A percentile compares a stretch with the other conserved stretches of the same genome.
These are phyloP conservation scores for Ploceus nigricollis DNA, from an alignment of 2,113 vertebrate genomes.

Conservation along the genomic window DNA sequence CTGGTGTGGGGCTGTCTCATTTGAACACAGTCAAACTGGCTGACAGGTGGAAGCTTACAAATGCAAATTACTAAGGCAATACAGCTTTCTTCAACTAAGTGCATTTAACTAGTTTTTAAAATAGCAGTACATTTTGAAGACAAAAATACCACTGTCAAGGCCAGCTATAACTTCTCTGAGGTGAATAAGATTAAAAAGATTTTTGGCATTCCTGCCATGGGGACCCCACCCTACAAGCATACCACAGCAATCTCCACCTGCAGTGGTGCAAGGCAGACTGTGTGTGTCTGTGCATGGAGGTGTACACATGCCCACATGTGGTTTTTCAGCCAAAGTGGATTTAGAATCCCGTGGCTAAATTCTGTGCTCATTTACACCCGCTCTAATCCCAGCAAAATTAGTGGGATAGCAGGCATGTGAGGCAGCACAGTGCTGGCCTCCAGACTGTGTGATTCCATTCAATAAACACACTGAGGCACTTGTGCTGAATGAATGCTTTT, in stretches of 20 bases:
- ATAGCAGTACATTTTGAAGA: constrained; percentile 18
- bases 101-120: constrained; percentile 40
- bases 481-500: constrained; percentile 63
- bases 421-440: background rate
- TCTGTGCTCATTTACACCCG: background rate
- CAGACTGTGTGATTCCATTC: constrained; percentile 33
- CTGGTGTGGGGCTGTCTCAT: background rate
- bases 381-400: constrained; percentile 37
- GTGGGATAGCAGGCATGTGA: background rate
- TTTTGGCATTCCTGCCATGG: constrained; percentile 16
- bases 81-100: constrained; percentile 50
- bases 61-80: constrained; percentile 3
- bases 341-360: background rate
- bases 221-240: background rate
- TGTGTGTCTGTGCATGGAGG: background rate
- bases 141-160: constrained; percentile 46
- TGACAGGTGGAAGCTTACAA: background rate
- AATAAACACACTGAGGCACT: constrained; percentile 52
- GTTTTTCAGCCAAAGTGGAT: constrained; percentile 20
- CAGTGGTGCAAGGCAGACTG: fast-evolving
- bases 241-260: background rate
- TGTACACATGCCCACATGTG: background rate
- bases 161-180: constrained; percentile 4
- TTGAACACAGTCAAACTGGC: background rate
- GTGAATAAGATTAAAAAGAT: constrained; percentile 7